Percentiles rank a stretch among this genome's conserved stretches.
Evolutionary conservation across 2,113 vertebrate genomes (phyloP).

Genomic region (Australoheros scitulus): DNA sequence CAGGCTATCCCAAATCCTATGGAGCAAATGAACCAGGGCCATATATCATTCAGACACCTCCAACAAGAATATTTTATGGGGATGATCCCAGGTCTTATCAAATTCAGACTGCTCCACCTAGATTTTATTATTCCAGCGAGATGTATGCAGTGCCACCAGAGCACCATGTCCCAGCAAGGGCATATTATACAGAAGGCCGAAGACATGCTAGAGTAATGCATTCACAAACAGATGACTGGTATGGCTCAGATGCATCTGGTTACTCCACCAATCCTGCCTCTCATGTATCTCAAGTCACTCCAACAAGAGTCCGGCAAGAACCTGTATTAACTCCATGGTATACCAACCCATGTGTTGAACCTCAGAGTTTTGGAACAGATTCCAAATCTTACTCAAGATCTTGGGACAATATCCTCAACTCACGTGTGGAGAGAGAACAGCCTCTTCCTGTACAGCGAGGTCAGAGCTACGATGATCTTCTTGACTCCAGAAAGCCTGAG

Average conservation of each 20-base stretch:
- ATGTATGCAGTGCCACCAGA: constrained; percentile 86
- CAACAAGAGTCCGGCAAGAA: constrained; percentile 78
- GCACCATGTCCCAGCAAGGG: constrained; percentile 83
- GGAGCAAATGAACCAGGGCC: constrained; percentile 77
- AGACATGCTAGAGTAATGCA: constrained; percentile 81
- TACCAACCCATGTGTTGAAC: constrained; percentile 82
- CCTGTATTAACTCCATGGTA: constrained; percentile 85
- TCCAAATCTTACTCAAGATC: constrained; percentile 91
- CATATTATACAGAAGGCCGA: constrained; percentile 79
- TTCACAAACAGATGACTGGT: constrained; percentile 86
- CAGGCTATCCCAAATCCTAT: constrained; percentile 76
- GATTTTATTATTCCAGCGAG: constrained; percentile 84
- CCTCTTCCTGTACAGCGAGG: constrained; percentile 82
- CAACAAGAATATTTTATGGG: constrained; percentile 76
- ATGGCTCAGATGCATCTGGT: constrained; percentile 81
- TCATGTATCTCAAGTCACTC: constrained; percentile 77
- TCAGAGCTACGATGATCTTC: constrained; percentile 93
- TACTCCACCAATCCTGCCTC: constrained; percentile 81
- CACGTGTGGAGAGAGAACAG: constrained; percentile 83
- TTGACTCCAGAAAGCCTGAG: constrained; percentile 82
- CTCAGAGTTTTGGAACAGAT: constrained; percentile 82
- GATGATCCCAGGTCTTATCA: constrained; percentile 85
- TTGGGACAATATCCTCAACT: constrained; percentile 95
- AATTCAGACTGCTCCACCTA: constrained; percentile 80
- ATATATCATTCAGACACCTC: constrained; percentile 86